Evolutionary conservation across 2,797 vertebrate species (phyloP), one percentile per base, ranked within the genome.

Genomic region (Rhodeus uyekii): DNA sequence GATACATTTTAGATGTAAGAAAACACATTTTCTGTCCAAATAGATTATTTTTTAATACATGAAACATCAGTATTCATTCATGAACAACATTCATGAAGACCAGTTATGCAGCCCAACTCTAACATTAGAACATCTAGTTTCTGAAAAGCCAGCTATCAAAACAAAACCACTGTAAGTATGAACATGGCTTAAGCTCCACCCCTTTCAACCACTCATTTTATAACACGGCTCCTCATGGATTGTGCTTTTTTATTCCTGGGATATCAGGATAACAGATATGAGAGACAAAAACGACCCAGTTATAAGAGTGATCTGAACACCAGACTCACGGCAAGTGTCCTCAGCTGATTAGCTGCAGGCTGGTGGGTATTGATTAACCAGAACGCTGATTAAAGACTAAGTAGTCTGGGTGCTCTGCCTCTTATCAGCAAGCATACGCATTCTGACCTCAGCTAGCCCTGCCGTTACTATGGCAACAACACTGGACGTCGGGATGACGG

Each of bases 381-480:
- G 36, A 65, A 48, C 8, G n/a, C 65, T 29, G 79, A 81, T 81
- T 76, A 65, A 78, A 77, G 34, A 27, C 46, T 76, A 13, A 1
- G 19, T 10, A 60, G 76, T 78, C 61, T 60, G 75, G 13, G 60
- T 76, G 69, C 39, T 69, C 63, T 69, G 61, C 61, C 48, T 68
- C 64, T 42, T 67, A 78, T 78, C 67, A 72, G 72, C 38, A 65
- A 50, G 46, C n/a, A 68, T 74, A 48, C 12, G 44, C 8, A 64
- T 63, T 36, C 67, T 76, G 73, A 73, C 58, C 79, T 74, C 67
- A 78, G 34, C 79, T 78, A 63, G 76, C 74, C 24, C 75, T 44
- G 34, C 63, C 22, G 50, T 48, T 58, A n/a, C 84, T 67, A 73
- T 58, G 75, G 76, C 79, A 81, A 73, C 58, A 64, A 78, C 67